Base-by-base conservation (phyloP, 2,113 vertebrate species). In the Trichechus manatus region DNA sequence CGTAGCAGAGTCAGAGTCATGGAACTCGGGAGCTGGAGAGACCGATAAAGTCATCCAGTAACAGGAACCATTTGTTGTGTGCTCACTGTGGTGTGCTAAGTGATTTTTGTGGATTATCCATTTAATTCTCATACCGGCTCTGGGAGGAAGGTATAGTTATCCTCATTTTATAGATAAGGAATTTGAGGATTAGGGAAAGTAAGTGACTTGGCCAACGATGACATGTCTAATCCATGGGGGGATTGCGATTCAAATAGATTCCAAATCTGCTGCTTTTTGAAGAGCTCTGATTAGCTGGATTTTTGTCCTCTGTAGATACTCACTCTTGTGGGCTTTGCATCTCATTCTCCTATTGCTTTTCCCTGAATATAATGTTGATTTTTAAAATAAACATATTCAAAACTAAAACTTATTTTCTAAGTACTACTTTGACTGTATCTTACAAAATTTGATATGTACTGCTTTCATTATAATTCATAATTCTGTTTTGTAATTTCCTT, bases 401-500 rank as follows among this genome's bases (percentile, higher is more conserved):
- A 92, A 23, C 64, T 87, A 75, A 96, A 92, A 44, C 29, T 31
- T 90, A 31, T 77, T 33, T 64, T 78, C 59, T 85, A 90, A 90
- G 59, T 53, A 31, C 44, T 59, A 53, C 33, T 83, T 82, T 61
- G 36, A 47, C 39, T 64, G 17, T 11, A 87, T 44, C 61, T 9
- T 63, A 63, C n/a, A 74, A 78, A 86, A 68, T 59, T 86, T 75
- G 4, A 23, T 72, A 68, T 56, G 10, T 17, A 31, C 23, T 80
- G 25, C 19, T 95, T 83, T 89, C 39, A 33, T 86, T 78, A 44
- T 59, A 95, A 90, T 61, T 87, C 8, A 36, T 70, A 61, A 78
- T 91, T 91, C 64, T 84, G 78, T 81, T 89, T 66, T 82, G 2
- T 78, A 66, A 75, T 93, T 96, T 88, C 27, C 68, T 92, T 95